These are phyloP conservation scores for Epistrophe eligans DNA, from an alignment of 2,888 invertebrate genomes.

Conservation along the genomic window DNA sequence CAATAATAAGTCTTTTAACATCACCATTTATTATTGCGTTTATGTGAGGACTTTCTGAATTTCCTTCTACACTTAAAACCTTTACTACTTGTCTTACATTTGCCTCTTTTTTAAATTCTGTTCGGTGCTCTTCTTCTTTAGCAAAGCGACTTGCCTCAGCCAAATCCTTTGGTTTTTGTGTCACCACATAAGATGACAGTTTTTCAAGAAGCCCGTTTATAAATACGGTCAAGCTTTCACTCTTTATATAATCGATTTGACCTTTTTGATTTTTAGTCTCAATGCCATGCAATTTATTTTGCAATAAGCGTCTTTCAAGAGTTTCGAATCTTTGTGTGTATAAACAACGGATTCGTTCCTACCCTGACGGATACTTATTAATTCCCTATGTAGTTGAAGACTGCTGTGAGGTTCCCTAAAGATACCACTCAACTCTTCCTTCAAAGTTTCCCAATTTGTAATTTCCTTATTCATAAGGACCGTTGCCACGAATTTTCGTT, in stretches of 20 bases:
- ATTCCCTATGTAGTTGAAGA: neutral
- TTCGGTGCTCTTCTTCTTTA: neutral
- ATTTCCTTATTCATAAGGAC: no score
- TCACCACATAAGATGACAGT: neutral
- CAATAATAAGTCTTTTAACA: no score
- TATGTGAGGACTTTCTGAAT: no score
- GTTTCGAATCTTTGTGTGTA: neutral
- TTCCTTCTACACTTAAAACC: no score
- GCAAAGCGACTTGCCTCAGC: constrained; percentile 8
- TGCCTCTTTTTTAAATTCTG: no score
- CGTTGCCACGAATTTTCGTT: no score
- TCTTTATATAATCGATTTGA: neutral
- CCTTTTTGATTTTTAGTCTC: neutral
- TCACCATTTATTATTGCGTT: no score
- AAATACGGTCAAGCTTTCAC: neutral
- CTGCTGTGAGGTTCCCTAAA: no score
- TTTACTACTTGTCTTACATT: no score
- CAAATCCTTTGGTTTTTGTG: neutral
- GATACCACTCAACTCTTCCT: no score
- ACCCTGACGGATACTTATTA: neutral
- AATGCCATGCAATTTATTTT: neutral
- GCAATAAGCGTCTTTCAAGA: neutral
- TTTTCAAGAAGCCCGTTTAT: neutral
- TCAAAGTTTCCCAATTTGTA: no score
- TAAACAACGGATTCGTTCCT: neutral